phyloP scores from a whole-genome alignment of 2,888 invertebrate genomes.

The Octonoba sinensis region DNA sequence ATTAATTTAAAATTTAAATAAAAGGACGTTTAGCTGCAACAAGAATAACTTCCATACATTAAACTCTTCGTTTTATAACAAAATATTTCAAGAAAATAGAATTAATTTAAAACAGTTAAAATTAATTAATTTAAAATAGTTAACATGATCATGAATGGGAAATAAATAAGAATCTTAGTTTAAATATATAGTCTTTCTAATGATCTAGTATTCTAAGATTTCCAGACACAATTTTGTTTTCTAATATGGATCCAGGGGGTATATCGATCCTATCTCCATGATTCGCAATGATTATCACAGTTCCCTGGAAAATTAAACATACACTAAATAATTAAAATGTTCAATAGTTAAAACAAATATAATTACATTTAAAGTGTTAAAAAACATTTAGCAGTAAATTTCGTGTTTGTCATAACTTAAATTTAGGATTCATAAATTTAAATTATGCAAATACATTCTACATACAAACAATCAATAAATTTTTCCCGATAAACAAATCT shows the following conservation, averaged over 20 bases:
- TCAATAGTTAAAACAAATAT: background rate
- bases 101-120: no score
- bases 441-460: background rate
- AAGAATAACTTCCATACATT: no score
- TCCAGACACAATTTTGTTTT: conserved; percentile 99
- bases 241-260: conserved; percentile 93
- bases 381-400: background rate
- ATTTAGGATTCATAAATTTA: background rate
- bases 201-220: conserved; percentile 98
- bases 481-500: no score
- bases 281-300: conserved; percentile 99
- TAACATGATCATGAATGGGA: no score
- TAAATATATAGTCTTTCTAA: conserved; percentile 72
- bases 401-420: background rate
- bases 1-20: no score
- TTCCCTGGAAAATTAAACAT: conserved; percentile 77
- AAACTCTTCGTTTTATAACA: no score
- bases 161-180: background rate
- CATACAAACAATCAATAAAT: background rate
- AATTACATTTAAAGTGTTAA: no score
- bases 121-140: no score
- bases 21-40: no score
- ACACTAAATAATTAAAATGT: background rate
- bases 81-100: no score
- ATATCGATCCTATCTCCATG: conserved; percentile 99